phyloP scores from a whole-genome alignment of 2,113 vertebrate species.

The Cheirogaleus medius region DNA sequence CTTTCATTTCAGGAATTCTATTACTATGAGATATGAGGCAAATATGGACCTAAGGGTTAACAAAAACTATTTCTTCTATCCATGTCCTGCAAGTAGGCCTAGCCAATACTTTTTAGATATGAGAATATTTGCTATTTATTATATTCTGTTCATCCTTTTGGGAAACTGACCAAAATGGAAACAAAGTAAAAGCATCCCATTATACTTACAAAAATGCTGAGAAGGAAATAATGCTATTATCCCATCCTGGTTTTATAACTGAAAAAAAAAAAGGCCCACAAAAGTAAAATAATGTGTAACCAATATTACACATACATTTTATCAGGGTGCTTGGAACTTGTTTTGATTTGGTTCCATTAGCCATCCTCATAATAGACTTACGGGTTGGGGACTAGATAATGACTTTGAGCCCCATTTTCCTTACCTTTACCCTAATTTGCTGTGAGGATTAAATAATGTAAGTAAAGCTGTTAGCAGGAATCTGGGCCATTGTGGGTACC shows the following conservation, averaged over 20 bases:
- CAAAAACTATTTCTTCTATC: neutral
- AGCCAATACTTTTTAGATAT: neutral
- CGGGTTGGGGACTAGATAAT: neutral
- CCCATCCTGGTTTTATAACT: neutral
- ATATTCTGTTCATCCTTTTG: neutral
- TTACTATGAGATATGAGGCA: neutral
- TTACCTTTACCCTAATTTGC: neutral
- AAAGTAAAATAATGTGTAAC: neutral
- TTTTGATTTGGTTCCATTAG: neutral
- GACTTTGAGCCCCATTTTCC: neutral
- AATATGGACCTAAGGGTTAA: neutral
- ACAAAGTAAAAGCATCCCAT: neutral
- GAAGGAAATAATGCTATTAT: neutral
- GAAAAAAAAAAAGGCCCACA: neutral
- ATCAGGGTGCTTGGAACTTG: neutral
- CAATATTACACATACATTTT: neutral
- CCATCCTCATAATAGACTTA: neutral
- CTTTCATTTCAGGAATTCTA: slow-evolving; percentile 5
- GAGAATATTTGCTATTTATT: neutral
- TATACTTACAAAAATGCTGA: neutral
- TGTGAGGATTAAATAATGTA: neutral
- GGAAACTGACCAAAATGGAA: neutral
- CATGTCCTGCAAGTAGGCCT: neutral
- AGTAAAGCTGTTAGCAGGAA: neutral
- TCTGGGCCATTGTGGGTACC: neutral